A percentile compares a stretch with the other conserved stretches of the same genome.
Conservation (phyloP, 2,888 invertebrate genomes). For the Lithosia quadra region DNA sequence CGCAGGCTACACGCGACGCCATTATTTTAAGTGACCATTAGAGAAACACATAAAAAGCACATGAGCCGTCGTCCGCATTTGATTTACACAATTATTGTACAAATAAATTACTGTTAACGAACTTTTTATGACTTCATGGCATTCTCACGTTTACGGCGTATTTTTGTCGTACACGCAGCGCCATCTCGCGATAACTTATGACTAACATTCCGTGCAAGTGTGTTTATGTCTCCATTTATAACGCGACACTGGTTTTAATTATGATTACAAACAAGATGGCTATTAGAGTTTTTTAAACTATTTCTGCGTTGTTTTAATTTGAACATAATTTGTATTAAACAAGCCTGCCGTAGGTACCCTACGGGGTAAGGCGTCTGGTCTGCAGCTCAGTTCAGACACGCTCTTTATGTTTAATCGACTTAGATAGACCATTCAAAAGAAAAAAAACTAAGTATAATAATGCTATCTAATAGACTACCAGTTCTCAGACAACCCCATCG, state of each 20-base stretch:
- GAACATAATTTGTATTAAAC: background rate
- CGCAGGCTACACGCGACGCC: constrained; percentile 26
- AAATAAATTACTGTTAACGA: constrained; percentile 76
- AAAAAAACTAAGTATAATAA: too few species aligned
- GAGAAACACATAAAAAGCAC: constrained; percentile 49
- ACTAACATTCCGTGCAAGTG: constrained; percentile 27
- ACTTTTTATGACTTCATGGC: constrained; percentile 66
- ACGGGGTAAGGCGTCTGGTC: background rate
- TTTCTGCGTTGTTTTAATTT: background rate
- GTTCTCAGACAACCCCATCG: too few species aligned
- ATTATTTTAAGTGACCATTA: constrained; percentile 44
- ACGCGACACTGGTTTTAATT: constrained; percentile 9
- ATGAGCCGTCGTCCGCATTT: constrained; percentile 39
- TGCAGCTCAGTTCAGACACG: too few species aligned
- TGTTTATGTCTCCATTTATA: constrained; percentile 33
- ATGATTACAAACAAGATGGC: constrained; percentile 8
- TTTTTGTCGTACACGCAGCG: constrained; percentile 44
- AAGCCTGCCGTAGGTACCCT: background rate
- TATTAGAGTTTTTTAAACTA: background rate
- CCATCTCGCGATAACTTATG: constrained; percentile 44
- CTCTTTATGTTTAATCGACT: too few species aligned
- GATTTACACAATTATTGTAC: constrained; percentile 69
- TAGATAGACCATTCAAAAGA: too few species aligned
- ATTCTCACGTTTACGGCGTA: constrained; percentile 60
- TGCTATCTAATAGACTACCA: too few species aligned